phyloP scores from a whole-genome alignment of 1,140 invertebrate species.

The Littorina saxatilis region DNA sequence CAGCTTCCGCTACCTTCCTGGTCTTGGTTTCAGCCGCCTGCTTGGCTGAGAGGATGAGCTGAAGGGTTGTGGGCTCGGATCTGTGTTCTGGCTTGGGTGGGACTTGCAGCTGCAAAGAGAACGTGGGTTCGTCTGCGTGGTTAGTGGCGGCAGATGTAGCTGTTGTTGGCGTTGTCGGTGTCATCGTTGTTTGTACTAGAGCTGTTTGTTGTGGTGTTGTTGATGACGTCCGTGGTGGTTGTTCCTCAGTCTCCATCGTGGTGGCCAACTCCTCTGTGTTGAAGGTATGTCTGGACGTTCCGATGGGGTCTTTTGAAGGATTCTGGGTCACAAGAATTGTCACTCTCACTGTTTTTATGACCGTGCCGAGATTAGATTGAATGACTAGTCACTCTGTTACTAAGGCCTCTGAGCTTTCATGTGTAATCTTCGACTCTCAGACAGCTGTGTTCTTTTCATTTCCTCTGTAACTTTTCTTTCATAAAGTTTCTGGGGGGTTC shows the following conservation, averaged over 20 bases:
- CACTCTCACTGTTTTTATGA: too few relatives aligned
- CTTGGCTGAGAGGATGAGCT: conserved; percentile 7
- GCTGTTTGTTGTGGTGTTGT: background rate
- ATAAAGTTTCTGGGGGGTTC: too few relatives aligned
- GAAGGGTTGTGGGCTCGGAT: conserved; percentile 7
- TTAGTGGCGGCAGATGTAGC: background rate
- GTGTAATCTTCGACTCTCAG: too few relatives aligned
- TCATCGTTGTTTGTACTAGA: background rate
- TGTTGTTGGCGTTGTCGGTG: background rate
- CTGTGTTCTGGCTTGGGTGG: background rate
- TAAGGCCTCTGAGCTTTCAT: too few relatives aligned
- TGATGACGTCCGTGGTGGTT: background rate
- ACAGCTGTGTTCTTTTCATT: too few relatives aligned
- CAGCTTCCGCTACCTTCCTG: background rate
- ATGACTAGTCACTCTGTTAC: too few relatives aligned
- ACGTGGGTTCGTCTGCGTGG: background rate
- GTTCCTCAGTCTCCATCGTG: background rate
- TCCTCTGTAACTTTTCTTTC: too few relatives aligned
- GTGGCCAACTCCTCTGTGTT: background rate
- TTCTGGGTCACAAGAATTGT: too few relatives aligned
- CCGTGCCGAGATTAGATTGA: too few relatives aligned
- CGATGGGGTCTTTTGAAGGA: too few relatives aligned
- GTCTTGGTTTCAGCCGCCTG: background rate
- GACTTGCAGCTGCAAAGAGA: background rate
- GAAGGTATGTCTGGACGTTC: background rate